These are phyloP conservation scores for Apocrypta bakeri DNA, from an alignment of 1,140 invertebrate genomes.

Conservation along the genomic window DNA sequence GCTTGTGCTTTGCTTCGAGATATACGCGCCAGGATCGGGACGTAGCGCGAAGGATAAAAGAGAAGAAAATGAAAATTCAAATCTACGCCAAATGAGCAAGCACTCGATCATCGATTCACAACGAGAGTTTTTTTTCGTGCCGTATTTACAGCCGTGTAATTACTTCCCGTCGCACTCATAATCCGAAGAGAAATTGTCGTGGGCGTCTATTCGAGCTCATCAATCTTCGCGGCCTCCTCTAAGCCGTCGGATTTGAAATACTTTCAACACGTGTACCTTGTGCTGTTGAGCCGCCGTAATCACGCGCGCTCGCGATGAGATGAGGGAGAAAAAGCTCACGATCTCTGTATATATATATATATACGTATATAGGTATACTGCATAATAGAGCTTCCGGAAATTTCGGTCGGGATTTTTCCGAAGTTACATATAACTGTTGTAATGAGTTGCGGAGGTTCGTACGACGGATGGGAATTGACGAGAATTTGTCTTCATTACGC, in stretches of 20 bases:
- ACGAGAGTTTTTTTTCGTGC: not conserved
- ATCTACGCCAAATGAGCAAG: not conserved
- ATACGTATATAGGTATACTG: too few species aligned
- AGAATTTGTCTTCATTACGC: not conserved
- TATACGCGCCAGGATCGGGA: too few species aligned
- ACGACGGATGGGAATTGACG: not conserved
- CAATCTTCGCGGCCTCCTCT: conserved; percentile 70
- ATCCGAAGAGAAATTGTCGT: conserved; percentile 45
- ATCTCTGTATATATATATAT: not conserved
- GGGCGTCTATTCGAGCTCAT: conserved; percentile 69
- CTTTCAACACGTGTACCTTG: conserved; percentile 64
- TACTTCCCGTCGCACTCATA: conserved; percentile 10
- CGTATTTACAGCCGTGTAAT: conserved; percentile 37
- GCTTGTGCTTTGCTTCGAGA: too few species aligned
- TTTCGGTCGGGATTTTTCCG: not conserved
- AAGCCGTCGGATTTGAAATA: conserved; percentile 64
- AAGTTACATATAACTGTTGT: not conserved
- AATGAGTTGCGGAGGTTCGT: not conserved
- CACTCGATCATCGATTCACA: not conserved
- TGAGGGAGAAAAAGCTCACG: not conserved
- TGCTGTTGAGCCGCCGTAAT: not conserved
- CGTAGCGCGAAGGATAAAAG: too few species aligned
- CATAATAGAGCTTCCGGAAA: not conserved
- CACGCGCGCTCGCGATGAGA: not conserved
- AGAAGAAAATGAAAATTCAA: not conserved